Evolutionary conservation across 2,888 invertebrate genomes (phyloP).

Genomic region (Clivina fossor): DNA sequence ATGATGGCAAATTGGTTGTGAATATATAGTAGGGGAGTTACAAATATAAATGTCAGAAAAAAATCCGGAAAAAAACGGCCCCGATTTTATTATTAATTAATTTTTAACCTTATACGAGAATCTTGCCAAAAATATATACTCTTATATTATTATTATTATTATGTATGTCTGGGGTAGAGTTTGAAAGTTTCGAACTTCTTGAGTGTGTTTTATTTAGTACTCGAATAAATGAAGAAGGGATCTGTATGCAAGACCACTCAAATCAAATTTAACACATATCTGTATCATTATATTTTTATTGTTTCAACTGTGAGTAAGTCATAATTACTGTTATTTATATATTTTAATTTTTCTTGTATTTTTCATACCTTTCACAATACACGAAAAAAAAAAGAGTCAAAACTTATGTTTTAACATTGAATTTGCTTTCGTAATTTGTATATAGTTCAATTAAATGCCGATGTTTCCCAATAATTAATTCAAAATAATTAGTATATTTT

Average conservation of each 20-base stretch:
- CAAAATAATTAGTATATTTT: not conserved
- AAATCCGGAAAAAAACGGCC: slow-evolving; percentile 3
- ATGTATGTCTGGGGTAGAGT: not conserved
- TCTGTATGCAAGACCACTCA: slow-evolving; percentile 6
- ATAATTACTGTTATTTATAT: not conserved
- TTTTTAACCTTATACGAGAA: slow-evolving; percentile 8
- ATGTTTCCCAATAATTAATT: slow-evolving; percentile 20
- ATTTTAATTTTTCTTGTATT: not conserved
- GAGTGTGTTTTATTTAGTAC: not conserved
- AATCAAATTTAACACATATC: slow-evolving; percentile 20
- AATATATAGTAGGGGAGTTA: slow-evolving; percentile 14
- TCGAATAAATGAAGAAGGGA: not conserved
- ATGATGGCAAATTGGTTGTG: slow-evolving; percentile 28
- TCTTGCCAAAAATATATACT: slow-evolving; percentile 21
- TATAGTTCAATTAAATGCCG: not conserved
- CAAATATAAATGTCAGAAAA: slow-evolving; percentile 2
- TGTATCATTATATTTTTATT: not conserved
- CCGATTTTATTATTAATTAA: slow-evolving; percentile 15
- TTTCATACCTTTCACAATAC: too few relatives aligned
- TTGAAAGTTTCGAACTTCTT: not conserved
- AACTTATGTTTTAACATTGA: too few relatives aligned
- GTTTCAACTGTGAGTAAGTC: not conserved
- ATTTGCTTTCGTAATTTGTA: too few relatives aligned
- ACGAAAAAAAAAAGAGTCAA: too few relatives aligned
- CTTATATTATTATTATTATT: slow-evolving; percentile 2